These are phyloP conservation scores for Spodoptera litura DNA, from an alignment of 1,140 invertebrate species.

Conservation along the genomic window DNA sequence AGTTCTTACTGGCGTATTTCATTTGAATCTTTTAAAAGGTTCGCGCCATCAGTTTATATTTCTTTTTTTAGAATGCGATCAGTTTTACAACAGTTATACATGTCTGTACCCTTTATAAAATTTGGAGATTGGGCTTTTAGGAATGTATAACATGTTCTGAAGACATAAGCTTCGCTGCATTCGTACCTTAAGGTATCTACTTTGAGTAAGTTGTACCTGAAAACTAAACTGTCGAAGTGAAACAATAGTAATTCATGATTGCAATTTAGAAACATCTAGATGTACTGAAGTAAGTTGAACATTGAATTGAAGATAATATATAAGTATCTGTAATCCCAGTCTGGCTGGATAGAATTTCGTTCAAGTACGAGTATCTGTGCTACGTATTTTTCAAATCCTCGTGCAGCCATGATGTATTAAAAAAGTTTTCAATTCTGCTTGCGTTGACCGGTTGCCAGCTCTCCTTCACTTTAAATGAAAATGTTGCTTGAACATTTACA, in stretches of 20 bases:
- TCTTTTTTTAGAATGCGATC: too few species aligned
- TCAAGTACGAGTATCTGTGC: neutral
- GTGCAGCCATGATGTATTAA: slow-evolving; percentile 31
- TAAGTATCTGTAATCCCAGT: neutral
- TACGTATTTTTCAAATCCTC: slow-evolving; percentile 28
- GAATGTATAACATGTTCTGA: too few species aligned
- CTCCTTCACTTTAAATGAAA: slow-evolving; percentile 30
- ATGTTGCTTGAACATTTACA: slow-evolving; percentile 14
- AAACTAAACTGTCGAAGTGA: too few species aligned
- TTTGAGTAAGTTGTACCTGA: too few species aligned
- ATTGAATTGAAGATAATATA: neutral
- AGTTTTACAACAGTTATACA: too few species aligned
- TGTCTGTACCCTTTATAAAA: too few species aligned
- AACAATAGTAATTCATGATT: too few species aligned
- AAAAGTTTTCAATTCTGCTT: slow-evolving; percentile 38
- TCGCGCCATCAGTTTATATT: neutral
- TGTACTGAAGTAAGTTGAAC: neutral
- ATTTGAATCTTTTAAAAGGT: neutral
- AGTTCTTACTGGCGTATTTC: neutral
- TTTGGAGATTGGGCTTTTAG: too few species aligned
- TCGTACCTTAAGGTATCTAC: too few species aligned
- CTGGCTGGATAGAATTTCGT: neutral
- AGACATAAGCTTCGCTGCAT: too few species aligned
- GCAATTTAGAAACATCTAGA: too few species aligned
- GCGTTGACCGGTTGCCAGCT: slow-evolving; percentile 34